Evolutionary conservation across 2,113 vertebrate species (phyloP), one percentile per base, ranked within the genome.

Genomic region (Coreoperca whiteheadi): DNA sequence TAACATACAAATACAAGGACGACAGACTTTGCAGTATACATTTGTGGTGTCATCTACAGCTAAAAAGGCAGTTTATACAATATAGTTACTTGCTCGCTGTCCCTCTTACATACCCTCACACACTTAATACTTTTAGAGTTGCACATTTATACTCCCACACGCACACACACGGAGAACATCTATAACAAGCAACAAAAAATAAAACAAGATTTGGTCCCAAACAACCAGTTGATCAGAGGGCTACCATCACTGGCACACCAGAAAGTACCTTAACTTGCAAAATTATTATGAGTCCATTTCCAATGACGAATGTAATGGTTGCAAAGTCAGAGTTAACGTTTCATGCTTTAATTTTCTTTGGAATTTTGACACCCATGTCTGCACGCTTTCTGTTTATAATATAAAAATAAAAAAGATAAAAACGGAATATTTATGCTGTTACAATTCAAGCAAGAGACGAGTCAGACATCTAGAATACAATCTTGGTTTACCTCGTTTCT

Each of bases 61-160:
- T 72, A 59, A 59, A 80, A 73, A 89, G 81, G 87, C 77, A 84
- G 82, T 63, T 84, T 81, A 69, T 74, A 71, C 84, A 67, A 70
- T 61, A 54, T 54, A 79, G 56, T 28, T 59, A 15, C 59, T 81
- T 30, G 39, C 59, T 25, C 12, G 25, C 54, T 63, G 20, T 68
- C 59, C 46, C 63, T 7, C 84, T 25, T 15, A 53, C 56, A 68
- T 9, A 56, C 60, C 12, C 79, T 56, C 48, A 74, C 80, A 80
- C 64, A 76, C 59, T 14, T 78, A 92, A 92, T 86, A 90, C 86
- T 89, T 89, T 74, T 72, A 48, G 73, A 64, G 72, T 72, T 83
- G n/a, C 21, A 77, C 59, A 77, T 60, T 53, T 16, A 73, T 37
- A 50, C 75, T 41, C 68, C 41, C 68, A 60, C 48, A 51, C 54